Conservation (phyloP, 2,888 invertebrate species). For the Aradus depressus region DNA sequence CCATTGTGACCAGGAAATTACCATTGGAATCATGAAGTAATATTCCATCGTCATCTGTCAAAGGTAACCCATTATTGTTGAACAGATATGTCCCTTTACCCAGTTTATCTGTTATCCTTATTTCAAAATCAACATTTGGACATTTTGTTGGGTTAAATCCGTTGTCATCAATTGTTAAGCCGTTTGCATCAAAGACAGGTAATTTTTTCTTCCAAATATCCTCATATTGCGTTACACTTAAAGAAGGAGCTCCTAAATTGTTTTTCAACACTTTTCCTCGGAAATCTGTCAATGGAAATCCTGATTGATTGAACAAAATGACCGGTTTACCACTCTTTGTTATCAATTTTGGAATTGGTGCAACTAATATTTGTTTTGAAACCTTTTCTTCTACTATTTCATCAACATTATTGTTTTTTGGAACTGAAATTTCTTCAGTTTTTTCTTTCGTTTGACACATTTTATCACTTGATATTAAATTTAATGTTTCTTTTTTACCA, state of each 20-base stretch:
- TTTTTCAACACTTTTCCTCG: conserved; percentile 15
- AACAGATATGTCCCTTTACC: conserved; percentile 6
- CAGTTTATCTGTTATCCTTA: conserved; percentile 6
- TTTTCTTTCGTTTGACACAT: too few species aligned
- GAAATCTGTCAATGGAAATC: conserved; percentile 13
- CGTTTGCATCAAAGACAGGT: conserved; percentile 10
- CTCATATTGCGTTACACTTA: background rate
- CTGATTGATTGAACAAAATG: conserved; percentile 8
- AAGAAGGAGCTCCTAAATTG: conserved; percentile 5
- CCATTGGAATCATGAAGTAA: conserved; percentile 9
- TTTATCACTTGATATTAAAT: too few species aligned
- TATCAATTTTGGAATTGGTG: background rate
- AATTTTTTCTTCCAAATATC: conserved; percentile 4
- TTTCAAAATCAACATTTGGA: background rate
- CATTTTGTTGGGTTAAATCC: conserved; percentile 5
- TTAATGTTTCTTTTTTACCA: too few species aligned
- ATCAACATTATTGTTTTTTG: too few species aligned
- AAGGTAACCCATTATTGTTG: conserved; percentile 9
- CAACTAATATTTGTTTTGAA: background rate
- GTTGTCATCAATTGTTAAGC: background rate
- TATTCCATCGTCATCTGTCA: conserved; percentile 13
- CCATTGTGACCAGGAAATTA: conserved; percentile 9
- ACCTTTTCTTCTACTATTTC: too few species aligned
- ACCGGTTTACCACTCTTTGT: conserved; percentile 3
- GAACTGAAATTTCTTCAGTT: too few species aligned